These are phyloP conservation scores for Eufriesea mexicana DNA, from an alignment of 1,140 invertebrate species.

Conservation along the genomic window DNA sequence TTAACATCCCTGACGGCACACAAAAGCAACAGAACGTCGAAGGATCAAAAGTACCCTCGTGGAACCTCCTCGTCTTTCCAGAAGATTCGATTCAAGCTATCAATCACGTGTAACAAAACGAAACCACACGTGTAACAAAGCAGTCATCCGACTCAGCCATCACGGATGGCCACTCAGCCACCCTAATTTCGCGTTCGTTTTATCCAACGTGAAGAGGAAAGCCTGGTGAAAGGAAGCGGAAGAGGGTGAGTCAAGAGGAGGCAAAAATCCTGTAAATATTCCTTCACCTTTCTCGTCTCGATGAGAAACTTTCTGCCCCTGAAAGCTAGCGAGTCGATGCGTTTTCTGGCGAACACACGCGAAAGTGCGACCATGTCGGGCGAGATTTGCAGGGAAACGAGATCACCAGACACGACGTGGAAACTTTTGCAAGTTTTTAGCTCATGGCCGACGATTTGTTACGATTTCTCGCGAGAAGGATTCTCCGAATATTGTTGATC, in stretches of 20 bases:
- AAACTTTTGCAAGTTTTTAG: background rate
- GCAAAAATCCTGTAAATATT: constrained; percentile 7
- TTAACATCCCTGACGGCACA: too few species aligned
- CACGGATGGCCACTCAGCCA: too few species aligned
- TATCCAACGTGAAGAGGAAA: background rate
- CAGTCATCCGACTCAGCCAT: too few species aligned
- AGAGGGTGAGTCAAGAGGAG: background rate
- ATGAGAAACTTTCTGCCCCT: background rate
- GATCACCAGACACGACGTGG: background rate
- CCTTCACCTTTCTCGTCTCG: background rate
- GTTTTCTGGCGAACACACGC: background rate
- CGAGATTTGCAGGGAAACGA: constrained; percentile 11
- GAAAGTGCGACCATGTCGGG: constrained; percentile 19
- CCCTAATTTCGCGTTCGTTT: background rate
- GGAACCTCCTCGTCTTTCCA: too few species aligned
- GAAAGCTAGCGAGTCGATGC: constrained; percentile 1
- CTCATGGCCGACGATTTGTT: background rate
- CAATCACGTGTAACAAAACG: too few species aligned
- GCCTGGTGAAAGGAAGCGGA: background rate
- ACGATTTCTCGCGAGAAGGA: background rate
- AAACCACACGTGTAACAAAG: too few species aligned
- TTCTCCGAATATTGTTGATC: background rate
- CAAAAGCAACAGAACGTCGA: too few species aligned
- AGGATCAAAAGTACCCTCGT: too few species aligned
- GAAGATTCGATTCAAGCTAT: too few species aligned